Percentiles rank a stretch among this genome's conserved stretches.
Conservation (phyloP, 2,797 vertebrate species). For the Podargus strigoides region DNA sequence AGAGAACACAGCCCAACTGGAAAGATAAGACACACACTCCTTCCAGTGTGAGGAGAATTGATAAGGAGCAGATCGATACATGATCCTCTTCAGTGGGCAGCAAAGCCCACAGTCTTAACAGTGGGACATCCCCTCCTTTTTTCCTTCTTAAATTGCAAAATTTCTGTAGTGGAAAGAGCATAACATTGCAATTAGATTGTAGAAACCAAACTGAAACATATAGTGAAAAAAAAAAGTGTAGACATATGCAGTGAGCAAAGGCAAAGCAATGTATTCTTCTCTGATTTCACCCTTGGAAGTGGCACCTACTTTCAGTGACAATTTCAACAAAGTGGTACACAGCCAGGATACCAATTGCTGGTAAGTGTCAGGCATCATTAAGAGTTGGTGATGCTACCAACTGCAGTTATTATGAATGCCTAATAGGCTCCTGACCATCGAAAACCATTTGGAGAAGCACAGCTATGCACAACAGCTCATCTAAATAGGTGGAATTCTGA, state of each 20-base stretch:
- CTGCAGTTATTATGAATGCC: background rate
- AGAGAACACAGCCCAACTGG: background rate
- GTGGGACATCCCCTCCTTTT: background rate
- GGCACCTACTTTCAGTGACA: background rate
- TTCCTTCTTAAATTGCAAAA: slow-evolving; percentile 8
- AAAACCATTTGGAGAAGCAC: background rate
- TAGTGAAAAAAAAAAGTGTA: too few species aligned
- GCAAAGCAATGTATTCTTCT: background rate
- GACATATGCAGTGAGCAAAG: background rate
- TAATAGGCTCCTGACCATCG: background rate
- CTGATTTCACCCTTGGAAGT: background rate
- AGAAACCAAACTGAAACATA: background rate
- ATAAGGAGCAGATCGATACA: slow-evolving; percentile 39
- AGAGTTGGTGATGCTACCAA: background rate
- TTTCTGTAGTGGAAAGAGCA: slow-evolving; percentile 21
- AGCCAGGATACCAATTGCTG: background rate
- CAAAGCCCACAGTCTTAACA: background rate
- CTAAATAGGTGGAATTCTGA: background rate
- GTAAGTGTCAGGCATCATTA: background rate
- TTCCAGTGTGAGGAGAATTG: slow-evolving; percentile 36
- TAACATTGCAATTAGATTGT: background rate
- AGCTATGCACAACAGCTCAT: background rate
- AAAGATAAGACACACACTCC: slow-evolving; percentile 41
- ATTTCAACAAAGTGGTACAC: background rate
- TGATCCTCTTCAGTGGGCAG: slow-evolving; percentile 31